Conservation (phyloP, 2,888 invertebrate species). For the Nymphalis polychloros region DNA sequence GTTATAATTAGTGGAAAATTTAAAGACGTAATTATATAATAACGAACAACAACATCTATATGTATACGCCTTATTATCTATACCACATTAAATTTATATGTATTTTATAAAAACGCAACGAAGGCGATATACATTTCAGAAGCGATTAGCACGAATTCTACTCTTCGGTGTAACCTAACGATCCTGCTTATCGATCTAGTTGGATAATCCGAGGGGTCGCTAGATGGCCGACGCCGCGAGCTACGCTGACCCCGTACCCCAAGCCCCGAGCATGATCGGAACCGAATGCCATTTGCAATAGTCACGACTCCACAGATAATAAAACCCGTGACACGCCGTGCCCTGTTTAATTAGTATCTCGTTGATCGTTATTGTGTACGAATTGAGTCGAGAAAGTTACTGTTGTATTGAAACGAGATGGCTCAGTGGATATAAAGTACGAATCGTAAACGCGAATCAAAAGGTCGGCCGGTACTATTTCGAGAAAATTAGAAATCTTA, state of each 20-base stretch:
- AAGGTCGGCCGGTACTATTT: neutral
- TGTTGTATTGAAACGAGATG: neutral
- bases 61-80: too few species aligned
- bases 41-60: too few species aligned
- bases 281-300: constrained; percentile 65
- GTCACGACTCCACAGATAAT: constrained; percentile 54
- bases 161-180: constrained; percentile 27
- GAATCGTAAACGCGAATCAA: neutral
- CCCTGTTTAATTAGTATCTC: constrained; percentile 32
- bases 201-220: constrained; percentile 76
- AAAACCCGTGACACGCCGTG: constrained; percentile 22
- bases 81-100: too few species aligned
- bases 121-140: neutral
- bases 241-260: constrained; percentile 58
- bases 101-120: too few species aligned
- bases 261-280: constrained; percentile 47
- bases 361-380: constrained; percentile 15
- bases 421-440: neutral
- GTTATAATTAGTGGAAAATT: too few species aligned
- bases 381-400: constrained; percentile 7
- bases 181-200: constrained; percentile 67
- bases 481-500: neutral
- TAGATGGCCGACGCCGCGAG: constrained; percentile 59
- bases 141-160: neutral
- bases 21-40: too few species aligned